These are phyloP conservation scores for Saguinus oedipus DNA, from an alignment of 2,797 vertebrate genomes.

Conservation along the genomic window DNA sequence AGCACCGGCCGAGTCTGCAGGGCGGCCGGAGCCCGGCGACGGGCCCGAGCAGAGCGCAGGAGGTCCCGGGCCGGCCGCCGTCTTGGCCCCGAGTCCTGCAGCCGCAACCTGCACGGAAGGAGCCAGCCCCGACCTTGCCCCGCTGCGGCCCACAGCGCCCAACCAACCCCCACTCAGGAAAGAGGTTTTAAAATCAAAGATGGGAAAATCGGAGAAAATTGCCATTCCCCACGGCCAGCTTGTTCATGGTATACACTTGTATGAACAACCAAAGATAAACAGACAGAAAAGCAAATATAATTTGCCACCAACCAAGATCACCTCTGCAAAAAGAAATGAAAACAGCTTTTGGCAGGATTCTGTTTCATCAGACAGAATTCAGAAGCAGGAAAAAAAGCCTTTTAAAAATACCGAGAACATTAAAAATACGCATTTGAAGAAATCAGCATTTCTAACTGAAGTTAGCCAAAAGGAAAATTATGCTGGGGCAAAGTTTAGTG, in stretches of 20 bases:
- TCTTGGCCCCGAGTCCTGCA: neutral
- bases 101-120: neutral
- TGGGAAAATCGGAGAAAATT: constrained; percentile 86
- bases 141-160: neutral
- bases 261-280: constrained; percentile 86
- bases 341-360: constrained; percentile 84
- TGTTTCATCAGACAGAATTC: constrained; percentile 74
- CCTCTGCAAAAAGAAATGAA: constrained; percentile 85
- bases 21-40: constrained; percentile 64
- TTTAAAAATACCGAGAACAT: constrained; percentile 86
- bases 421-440: constrained; percentile 80
- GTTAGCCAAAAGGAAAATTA: constrained; percentile 92
- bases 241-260: constrained; percentile 83
- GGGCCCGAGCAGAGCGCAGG: constrained; percentile 26
- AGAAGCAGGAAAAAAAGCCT: constrained; percentile 85
- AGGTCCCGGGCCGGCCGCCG: neutral
- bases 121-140: neutral
- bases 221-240: constrained; percentile 81
- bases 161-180: too few relatives aligned
- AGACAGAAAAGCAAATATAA: constrained; percentile 86
- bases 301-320: constrained; percentile 78
- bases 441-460: constrained; percentile 81
- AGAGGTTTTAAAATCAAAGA: constrained; percentile 87
- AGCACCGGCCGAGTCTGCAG: constrained; percentile 82
- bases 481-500: constrained; percentile 95